Conservation (phyloP, 2,888 invertebrate species). For the Lumbricus terrestris region DNA sequence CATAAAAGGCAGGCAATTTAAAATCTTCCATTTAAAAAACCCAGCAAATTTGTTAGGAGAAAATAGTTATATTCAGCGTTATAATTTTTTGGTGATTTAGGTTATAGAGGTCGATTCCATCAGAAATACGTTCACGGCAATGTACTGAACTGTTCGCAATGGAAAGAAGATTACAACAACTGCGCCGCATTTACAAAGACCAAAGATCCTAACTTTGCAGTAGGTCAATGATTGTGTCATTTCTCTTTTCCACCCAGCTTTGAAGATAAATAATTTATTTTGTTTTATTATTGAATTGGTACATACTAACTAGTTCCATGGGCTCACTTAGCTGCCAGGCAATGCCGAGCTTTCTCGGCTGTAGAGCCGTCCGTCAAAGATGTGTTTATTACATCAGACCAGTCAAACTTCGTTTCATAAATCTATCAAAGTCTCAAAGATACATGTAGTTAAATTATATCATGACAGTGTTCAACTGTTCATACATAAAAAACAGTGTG, state of each 20-base stretch:
- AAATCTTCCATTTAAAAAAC: no score
- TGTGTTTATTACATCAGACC: no score
- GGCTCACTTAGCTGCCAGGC: no score
- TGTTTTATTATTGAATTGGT: neutral
- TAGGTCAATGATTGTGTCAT: constrained; percentile 58
- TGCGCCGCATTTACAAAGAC: constrained; percentile 71
- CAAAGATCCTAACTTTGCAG: constrained; percentile 69
- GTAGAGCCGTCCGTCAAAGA: no score
- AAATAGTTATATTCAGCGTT: neutral
- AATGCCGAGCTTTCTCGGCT: no score
- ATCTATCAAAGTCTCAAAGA: no score
- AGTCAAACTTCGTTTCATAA: no score
- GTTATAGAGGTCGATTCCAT: constrained; percentile 59
- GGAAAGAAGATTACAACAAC: constrained; percentile 76
- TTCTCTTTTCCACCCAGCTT: neutral
- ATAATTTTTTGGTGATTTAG: constrained; percentile 18
- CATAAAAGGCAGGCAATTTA: no score
- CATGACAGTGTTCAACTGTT: no score
- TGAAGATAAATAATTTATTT: neutral
- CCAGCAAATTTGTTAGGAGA: neutral
- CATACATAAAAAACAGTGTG: no score
- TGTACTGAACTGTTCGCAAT: constrained; percentile 72
- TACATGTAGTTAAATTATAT: no score
- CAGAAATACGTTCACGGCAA: constrained; percentile 82
- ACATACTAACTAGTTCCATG: no score